phyloP scores from a whole-genome alignment of 2,113 vertebrate genomes.

The Progne subis region DNA sequence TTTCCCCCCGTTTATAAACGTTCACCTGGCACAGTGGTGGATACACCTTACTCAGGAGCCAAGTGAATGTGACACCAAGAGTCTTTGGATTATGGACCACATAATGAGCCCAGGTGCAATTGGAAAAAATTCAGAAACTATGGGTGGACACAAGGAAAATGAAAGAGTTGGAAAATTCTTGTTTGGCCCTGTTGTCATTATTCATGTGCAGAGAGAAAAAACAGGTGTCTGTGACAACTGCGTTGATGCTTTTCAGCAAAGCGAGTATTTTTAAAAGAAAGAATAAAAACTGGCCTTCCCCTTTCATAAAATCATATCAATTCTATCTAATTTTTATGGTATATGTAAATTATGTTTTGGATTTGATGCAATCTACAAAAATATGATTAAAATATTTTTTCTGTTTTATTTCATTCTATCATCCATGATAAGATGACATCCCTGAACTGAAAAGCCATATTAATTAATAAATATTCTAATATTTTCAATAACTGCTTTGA shows the following conservation, averaged over 20 bases:
- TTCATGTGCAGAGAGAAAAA: not conserved
- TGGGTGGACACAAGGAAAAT: not conserved
- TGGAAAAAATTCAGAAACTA: not conserved
- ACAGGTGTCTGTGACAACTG: not conserved
- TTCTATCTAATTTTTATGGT: slow-evolving; percentile 32
- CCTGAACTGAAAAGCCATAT: slow-evolving; percentile 22
- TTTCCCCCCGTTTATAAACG: not conserved
- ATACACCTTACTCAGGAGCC: not conserved
- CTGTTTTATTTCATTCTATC: slow-evolving; percentile 55
- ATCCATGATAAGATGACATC: slow-evolving; percentile 44
- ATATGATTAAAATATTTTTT: slow-evolving; percentile 28
- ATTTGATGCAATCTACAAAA: slow-evolving; percentile 50
- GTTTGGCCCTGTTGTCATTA: not conserved
- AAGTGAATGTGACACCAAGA: not conserved
- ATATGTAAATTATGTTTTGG: slow-evolving; percentile 33
- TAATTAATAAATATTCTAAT: slow-evolving; percentile 51
- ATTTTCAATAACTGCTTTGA: slow-evolving; percentile 39
- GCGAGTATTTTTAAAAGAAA: slow-evolving; percentile 29
- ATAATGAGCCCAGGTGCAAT: not conserved
- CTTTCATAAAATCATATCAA: slow-evolving; percentile 30
- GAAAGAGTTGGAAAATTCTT: not conserved
- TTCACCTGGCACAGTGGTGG: not conserved
- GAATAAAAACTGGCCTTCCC: slow-evolving; percentile 18
- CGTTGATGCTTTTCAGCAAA: not conserved
- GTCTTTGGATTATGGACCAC: not conserved